Evolutionary conservation across 2,888 invertebrate genomes (phyloP), one percentile per base, ranked within the genome.

Genomic region (Caenorhabditis sp.): DNA sequence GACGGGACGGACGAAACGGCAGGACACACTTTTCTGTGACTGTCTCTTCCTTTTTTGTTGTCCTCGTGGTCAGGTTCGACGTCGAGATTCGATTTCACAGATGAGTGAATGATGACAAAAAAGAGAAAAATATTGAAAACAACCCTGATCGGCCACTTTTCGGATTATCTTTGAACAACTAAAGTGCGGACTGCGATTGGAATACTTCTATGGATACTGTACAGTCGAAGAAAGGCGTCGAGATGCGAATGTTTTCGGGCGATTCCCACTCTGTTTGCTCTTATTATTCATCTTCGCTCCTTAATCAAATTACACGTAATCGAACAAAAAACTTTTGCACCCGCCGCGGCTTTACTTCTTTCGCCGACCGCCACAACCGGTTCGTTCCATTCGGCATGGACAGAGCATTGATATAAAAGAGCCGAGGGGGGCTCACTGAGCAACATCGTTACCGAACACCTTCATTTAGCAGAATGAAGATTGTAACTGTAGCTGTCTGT

Each of bases 11-110:
- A 35, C 58, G 60, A 58, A 69, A 60, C 35, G n/a, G n/a, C n/a
- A n/a, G n/a, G 32, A 32, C 32, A 32, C 32, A 32, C 32, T 4
- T 51, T 70, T 70, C 51, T 70, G 51, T 70, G 70, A 26, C 70
- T 32, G 51, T 28, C 26, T n/a, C 47, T 6, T 47, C 3, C 9
- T 47, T 47, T 40, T 8, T 40, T n/a, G n/a, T n/a, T n/a, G n/a
- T n/a, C n/a, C n/a, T n/a, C n/a, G n/a, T n/a, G n/a, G n/a, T n/a
- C n/a, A 11, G 11, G 26, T 55, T 26, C 26, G n/a, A n/a, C n/a
- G n/a, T 58, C 58, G 18, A 50, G 47, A 60, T 37, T 53, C 60
- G 60, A 61, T 70, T 70, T 70, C 60, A 70, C 61, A 70, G 60
- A 70, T 70, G 70, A 61, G 51, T 70, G 70, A 61, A 60, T 70